phyloP scores from a whole-genome alignment of 2,797 vertebrate species.

The Muraenolepis orangiensis region DNA sequence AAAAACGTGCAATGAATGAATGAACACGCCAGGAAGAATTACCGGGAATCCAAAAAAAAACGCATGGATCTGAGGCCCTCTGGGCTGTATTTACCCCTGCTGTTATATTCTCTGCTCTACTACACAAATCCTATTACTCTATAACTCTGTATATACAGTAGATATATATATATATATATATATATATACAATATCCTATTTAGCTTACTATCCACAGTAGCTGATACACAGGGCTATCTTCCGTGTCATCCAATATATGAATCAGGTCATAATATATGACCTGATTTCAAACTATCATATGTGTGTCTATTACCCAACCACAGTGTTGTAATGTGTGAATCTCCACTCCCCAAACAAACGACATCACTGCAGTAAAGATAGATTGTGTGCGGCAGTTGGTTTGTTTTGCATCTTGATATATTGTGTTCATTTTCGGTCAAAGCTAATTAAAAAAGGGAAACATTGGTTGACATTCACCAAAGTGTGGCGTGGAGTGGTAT shows the following conservation, averaged over 20 bases:
- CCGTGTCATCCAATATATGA: too few species aligned
- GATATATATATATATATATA: too few species aligned
- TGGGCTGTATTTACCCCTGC: not conserved
- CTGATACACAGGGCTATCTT: not conserved
- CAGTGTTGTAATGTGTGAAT: not conserved
- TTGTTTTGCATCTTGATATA: not conserved
- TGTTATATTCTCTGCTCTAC: not conserved
- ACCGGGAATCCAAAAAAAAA: not conserved
- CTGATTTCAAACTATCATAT: not conserved
- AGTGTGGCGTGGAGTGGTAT: not conserved
- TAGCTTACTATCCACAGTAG: not conserved
- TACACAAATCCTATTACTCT: not conserved
- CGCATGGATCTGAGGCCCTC: not conserved
- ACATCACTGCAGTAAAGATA: not conserved
- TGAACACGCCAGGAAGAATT: not conserved
- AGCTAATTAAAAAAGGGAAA: not conserved
- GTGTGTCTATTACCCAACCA: not conserved
- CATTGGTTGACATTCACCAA: not conserved
- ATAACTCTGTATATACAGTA: too few species aligned
- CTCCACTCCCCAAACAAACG: not conserved
- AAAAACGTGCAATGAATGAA: not conserved
- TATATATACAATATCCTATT: too few species aligned
- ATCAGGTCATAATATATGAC: too few species aligned
- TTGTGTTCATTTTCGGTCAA: not conserved
- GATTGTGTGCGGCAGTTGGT: not conserved